Percentiles rank a stretch among this genome's conserved stretches.
Conservation (phyloP, 1,140 invertebrate genomes). For the Drosophila prosaltans region DNA sequence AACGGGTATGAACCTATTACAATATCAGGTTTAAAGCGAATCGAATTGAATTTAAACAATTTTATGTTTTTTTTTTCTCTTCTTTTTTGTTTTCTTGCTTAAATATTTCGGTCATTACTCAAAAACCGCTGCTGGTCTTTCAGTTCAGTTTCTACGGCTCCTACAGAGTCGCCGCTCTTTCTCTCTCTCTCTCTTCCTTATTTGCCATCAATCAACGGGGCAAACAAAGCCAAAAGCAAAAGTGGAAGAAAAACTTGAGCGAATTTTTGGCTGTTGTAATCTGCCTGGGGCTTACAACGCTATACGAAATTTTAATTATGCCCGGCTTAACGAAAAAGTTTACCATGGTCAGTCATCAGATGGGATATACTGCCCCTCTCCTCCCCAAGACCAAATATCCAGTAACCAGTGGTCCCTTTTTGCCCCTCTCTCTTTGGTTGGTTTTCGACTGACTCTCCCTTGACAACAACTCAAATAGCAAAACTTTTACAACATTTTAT, state of each 20-base stretch:
- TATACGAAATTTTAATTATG: constrained; percentile 76
- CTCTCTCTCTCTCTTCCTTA: constrained; percentile 25
- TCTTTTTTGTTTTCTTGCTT: constrained; percentile 30
- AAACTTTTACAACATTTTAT: constrained; percentile 75
- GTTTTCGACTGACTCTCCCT: constrained; percentile 11
- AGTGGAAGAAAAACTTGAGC: constrained; percentile 26
- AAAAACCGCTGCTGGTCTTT: constrained; percentile 9
- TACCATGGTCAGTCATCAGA: constrained; percentile 55
- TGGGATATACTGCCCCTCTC: neutral
- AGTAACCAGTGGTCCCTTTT: neutral
- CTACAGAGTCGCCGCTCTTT: no score
- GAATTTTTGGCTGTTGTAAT: constrained; percentile 58
- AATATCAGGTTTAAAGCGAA: constrained; percentile 33
- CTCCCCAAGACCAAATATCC: neutral
- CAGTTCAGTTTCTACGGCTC: neutral
- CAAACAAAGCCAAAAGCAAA: constrained; percentile 61
- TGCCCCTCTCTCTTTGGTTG: neutral
- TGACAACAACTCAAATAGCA: constrained; percentile 50
- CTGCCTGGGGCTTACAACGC: constrained; percentile 65
- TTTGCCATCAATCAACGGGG: constrained; percentile 69
- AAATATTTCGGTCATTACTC: constrained; percentile 39
- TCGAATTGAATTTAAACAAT: constrained; percentile 43
- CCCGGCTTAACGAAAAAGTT: constrained; percentile 73
- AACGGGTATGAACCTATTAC: constrained; percentile 12
- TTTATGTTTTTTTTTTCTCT: neutral